Base-by-base conservation (phyloP, 1,140 invertebrate species). In the Hormaphis cornu region DNA sequence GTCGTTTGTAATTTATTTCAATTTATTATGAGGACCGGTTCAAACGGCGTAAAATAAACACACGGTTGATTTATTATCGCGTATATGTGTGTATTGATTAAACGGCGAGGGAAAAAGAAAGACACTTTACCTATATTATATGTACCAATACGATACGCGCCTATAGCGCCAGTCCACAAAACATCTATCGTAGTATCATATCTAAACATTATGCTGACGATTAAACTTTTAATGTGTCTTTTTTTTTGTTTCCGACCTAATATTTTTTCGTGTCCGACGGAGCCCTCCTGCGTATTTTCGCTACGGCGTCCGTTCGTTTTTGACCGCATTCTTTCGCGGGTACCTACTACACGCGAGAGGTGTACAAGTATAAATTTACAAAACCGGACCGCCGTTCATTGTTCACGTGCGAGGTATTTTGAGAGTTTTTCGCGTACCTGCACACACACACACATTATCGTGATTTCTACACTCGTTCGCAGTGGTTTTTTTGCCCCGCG, bases 311-410 rank as follows among this genome's bases (percentile, higher is more conserved):
- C 54, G 24, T 58, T 58, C 30, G 20, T 37, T 58, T 58, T 58
- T 58, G 54, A 58, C 54, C 54, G 54, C 54, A 58, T 58, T 58
- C 54, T 58, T 58, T 58, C 22, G 24, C 16, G 14, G 54, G n/a
- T n/a, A n/a, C n/a, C n/a, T n/a, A n/a, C n/a, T 58, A 58, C 35
- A 58, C 54, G 54, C 40, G 37, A 24, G 20, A n/a, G n/a, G n/a
- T n/a, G n/a, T n/a, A n/a, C n/a, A 24, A 40, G 54, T 58, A 40
- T 40, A 40, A 37, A 58, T 37, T 56, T 37, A 56, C 33, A 56
- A 40, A 58, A 58, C 54, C 54, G 54, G 54, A 58, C 54, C 54
- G 16, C 20, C 24, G 54, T 18, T 58, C 14, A 37, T 58, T 58
- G 54, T 37, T 58, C 33, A 40, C 40, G n/a, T n/a, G n/a, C n/a